phyloP scores from a whole-genome alignment of 53 echinoderm and acorn worm species.

The Zoroaster sp. region DNA sequence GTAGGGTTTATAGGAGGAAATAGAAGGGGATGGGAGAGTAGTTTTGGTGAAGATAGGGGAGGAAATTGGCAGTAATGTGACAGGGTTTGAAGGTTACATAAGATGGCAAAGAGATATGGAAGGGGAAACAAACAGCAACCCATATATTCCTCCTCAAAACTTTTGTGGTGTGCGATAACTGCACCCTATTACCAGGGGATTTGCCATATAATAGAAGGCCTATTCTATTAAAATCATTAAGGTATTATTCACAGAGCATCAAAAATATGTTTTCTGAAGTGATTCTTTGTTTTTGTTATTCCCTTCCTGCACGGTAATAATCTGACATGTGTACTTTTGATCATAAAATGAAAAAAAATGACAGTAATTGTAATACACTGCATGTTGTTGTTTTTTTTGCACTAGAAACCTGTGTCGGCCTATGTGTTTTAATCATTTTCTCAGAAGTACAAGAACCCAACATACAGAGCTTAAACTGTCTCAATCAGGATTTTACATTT shows the following conservation, averaged over 20 bases:
- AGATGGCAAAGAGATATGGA: no score
- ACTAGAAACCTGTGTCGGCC: not conserved
- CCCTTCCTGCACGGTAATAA: no score
- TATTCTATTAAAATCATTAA: no score
- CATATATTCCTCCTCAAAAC: no score
- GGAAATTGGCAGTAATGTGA: not conserved
- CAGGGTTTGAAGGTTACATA: not conserved
- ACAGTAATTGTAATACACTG: not conserved
- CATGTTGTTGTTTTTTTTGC: not conserved
- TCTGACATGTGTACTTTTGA: not conserved
- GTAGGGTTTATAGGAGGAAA: not conserved
- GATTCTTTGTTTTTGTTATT: no score
- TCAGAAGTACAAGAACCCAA: not conserved
- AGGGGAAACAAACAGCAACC: no score
- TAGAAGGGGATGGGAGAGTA: not conserved
- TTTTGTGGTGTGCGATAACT: no score
- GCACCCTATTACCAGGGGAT: no score
- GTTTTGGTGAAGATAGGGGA: not conserved
- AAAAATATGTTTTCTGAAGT: no score
- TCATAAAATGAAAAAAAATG: not conserved
- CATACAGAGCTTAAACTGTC: not conserved
- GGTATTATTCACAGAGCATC: no score
- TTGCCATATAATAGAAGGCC: no score
- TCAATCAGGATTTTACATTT: not conserved
- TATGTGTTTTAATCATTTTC: not conserved